Evolutionary conservation across 2,888 invertebrate species (phyloP).

Genomic region (Glyphotaelius pellucidus): DNA sequence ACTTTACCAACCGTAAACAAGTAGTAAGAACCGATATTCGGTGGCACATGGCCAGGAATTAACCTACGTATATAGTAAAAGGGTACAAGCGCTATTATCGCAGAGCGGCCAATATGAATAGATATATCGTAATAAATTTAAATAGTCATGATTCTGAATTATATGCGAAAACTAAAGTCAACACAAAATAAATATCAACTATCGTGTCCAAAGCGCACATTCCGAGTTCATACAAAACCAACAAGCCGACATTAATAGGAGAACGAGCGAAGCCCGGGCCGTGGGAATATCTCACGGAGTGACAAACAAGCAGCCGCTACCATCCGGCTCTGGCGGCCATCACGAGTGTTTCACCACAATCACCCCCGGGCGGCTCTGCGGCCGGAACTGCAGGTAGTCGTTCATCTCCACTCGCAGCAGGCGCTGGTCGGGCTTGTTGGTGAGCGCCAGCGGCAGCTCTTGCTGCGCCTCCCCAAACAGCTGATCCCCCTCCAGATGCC

Average conservation of each 20-base stretch:
- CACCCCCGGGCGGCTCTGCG: conserved; percentile 90
- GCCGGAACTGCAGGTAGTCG: conserved; percentile 80
- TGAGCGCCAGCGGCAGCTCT: conserved; percentile 80
- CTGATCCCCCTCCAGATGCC: conserved; percentile 97
- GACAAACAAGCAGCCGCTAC: conserved; percentile 40
- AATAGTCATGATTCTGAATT: conserved; percentile 66
- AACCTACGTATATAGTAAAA: conserved; percentile 53
- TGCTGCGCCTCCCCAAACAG: conserved; percentile 88
- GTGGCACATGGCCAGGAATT: conserved; percentile 40
- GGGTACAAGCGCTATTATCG: conserved; percentile 65
- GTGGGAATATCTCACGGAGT: conserved; percentile 27
- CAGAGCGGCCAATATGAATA: conserved; percentile 65
- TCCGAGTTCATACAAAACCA: conserved; percentile 59
- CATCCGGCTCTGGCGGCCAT: conserved; percentile 70
- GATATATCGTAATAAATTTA: conserved; percentile 63
- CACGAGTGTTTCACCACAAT: conserved; percentile 94
- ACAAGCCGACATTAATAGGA: conserved; percentile 61
- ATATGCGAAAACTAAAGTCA: conserved; percentile 62
- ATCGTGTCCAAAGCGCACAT: conserved; percentile 65
- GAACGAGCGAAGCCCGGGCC: conserved; percentile 45
- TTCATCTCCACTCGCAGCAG: conserved; percentile 79
- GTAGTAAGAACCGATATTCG: conserved; percentile 52
- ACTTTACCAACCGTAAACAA: conserved; percentile 46
- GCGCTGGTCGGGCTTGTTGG: conserved; percentile 73
- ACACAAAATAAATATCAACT: conserved; percentile 65